A percentile compares a stretch with the other conserved stretches of the same genome.
These are phyloP conservation scores for Frieseomelitta varia DNA, from an alignment of 1,140 invertebrate species.

Conservation along the genomic window DNA sequence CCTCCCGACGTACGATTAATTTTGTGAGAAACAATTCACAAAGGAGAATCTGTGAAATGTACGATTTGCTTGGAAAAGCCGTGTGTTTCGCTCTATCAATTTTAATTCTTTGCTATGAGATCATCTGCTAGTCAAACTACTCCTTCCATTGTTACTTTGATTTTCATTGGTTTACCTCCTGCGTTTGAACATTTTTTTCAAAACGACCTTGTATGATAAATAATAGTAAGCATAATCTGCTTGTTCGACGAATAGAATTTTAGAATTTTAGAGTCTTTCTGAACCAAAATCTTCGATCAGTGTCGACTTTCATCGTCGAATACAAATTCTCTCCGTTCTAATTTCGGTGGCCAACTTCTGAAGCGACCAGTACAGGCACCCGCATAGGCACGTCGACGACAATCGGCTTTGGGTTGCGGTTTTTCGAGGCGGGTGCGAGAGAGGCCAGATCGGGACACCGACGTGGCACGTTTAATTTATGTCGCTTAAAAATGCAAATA, in stretches of 20 bases:
- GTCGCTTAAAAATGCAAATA: constrained; percentile 69
- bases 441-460: background rate
- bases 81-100: background rate
- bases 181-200: too few relatives aligned
- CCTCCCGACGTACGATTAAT: too few relatives aligned
- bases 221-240: too few relatives aligned
- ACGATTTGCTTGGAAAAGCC: background rate
- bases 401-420: constrained; percentile 48
- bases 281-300: too few relatives aligned
- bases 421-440: constrained; percentile 13
- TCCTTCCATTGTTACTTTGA: too few relatives aligned
- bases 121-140: too few relatives aligned
- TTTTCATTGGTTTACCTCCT: too few relatives aligned
- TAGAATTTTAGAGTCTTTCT: too few relatives aligned
- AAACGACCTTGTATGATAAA: too few relatives aligned
- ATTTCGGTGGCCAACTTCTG: background rate
- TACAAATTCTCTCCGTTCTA: background rate
- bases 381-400: background rate
- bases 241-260: too few relatives aligned
- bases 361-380: too few relatives aligned
- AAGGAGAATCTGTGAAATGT: background rate
- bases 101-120: background rate
- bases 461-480: constrained; percentile 63
- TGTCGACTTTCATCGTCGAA: background rate
- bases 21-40: background rate